These are phyloP conservation scores for Stegastes partitus DNA, from an alignment of 2,113 vertebrate genomes.

Conservation along the genomic window DNA sequence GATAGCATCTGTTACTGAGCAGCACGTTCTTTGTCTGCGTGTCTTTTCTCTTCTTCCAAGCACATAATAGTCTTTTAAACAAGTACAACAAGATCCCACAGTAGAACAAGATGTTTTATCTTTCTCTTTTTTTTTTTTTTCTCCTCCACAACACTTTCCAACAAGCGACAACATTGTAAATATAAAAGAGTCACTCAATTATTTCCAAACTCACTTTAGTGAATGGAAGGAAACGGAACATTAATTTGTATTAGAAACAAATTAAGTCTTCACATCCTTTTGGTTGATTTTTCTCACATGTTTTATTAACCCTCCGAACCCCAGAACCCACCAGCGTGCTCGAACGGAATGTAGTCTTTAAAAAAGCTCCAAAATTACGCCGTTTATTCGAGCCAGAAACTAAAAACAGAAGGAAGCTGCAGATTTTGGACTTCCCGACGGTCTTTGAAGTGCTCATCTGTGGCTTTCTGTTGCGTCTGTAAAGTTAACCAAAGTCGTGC, in stretches of 20 bases:
- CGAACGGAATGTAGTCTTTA: too few species aligned
- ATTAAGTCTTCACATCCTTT: background rate
- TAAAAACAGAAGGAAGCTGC: too few species aligned
- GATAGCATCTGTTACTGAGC: slow-evolving; percentile 24
- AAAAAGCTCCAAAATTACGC: too few species aligned
- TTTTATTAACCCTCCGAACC: background rate
- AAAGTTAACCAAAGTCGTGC: too few species aligned
- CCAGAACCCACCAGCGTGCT: too few species aligned
- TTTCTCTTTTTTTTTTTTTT: slow-evolving; percentile 21
- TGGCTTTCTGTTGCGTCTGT: too few species aligned
- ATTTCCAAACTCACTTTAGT: background rate
- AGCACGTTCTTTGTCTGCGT: slow-evolving; percentile 21
- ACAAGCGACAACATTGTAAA: slow-evolving; percentile 25
- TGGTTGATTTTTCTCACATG: background rate
- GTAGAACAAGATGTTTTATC: slow-evolving; percentile 18
- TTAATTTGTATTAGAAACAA: background rate
- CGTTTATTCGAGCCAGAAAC: too few species aligned
- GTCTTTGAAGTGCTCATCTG: too few species aligned
- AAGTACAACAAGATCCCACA: slow-evolving; percentile 25
- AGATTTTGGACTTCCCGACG: too few species aligned
- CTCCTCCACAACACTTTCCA: background rate
- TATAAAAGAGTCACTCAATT: background rate
- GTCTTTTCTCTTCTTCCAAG: slow-evolving; percentile 24
- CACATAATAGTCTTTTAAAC: slow-evolving; percentile 36
- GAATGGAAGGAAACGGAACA: background rate